phyloP scores from a whole-genome alignment of 2,113 vertebrate genomes.

The Pelusios castaneus region DNA sequence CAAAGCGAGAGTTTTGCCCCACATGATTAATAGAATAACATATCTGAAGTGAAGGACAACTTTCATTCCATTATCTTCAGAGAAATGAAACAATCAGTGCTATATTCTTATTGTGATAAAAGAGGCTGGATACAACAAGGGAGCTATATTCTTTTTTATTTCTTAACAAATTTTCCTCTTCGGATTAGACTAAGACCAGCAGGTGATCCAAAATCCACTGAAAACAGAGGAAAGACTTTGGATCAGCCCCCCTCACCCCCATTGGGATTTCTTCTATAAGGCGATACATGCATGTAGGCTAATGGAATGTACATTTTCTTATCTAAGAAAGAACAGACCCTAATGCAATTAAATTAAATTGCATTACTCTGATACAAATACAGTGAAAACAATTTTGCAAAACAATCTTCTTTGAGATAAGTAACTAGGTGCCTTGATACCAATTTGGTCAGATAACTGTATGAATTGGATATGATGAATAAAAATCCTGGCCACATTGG shows the following conservation, averaged over 20 bases:
- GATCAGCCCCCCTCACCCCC: slow-evolving; percentile 4
- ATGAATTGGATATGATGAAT: neutral
- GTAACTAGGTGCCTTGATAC: slow-evolving; percentile 49
- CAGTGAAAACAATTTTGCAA: slow-evolving; percentile 40
- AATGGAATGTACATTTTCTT: slow-evolving; percentile 25
- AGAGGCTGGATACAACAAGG: slow-evolving; percentile 62
- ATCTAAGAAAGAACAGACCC: neutral
- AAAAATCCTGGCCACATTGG: slow-evolving; percentile 4
- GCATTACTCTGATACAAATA: neutral
- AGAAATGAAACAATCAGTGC: slow-evolving; percentile 72
- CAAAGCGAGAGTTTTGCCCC: neutral
- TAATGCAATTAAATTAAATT: neutral
- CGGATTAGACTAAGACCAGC: slow-evolving; percentile 63
- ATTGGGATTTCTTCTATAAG: slow-evolving; percentile 45
- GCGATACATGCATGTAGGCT: slow-evolving; percentile 10
- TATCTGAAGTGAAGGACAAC: slow-evolving; percentile 68
- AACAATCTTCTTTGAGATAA: slow-evolving; percentile 68
- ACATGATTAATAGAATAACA: neutral
- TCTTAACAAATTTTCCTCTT: slow-evolving; percentile 50
- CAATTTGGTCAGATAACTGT: slow-evolving; percentile 3
- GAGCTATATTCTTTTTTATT: slow-evolving; percentile 58
- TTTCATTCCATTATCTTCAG: slow-evolving; percentile 70
- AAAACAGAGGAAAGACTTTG: slow-evolving; percentile 28
- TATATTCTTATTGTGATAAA: slow-evolving; percentile 59
- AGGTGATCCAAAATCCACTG: slow-evolving; percentile 4